phyloP scores from a whole-genome alignment of 2,113 vertebrate species.

The Tenebrosternarchus preto region DNA sequence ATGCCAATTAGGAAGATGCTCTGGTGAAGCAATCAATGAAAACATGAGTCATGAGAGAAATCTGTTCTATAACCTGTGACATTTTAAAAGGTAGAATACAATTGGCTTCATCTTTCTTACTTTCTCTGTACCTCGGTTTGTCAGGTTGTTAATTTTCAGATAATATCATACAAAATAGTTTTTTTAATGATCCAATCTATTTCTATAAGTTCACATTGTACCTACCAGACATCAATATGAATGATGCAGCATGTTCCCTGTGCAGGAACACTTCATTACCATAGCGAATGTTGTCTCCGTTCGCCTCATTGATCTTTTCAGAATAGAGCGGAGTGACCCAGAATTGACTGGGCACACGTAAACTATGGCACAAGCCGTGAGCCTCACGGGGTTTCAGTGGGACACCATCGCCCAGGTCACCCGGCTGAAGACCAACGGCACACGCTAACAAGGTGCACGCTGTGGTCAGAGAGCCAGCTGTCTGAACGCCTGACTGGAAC shows the following conservation, averaged over 20 bases:
- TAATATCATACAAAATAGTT: slow-evolving; percentile 40
- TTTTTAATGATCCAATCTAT: slow-evolving; percentile 24
- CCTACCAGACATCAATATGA: too few species aligned
- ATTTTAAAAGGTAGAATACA: slow-evolving; percentile 19
- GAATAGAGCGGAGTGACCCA: slow-evolving; percentile 4
- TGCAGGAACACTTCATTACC: slow-evolving; percentile 34
- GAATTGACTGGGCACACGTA: neutral
- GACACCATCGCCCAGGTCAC: neutral
- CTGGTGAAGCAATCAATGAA: neutral
- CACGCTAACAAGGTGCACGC: neutral
- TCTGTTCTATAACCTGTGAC: slow-evolving; percentile 7
- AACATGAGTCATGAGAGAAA: neutral
- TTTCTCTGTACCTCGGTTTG: neutral
- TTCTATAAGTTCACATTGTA: slow-evolving; percentile 39
- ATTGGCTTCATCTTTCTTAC: neutral
- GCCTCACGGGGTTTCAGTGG: neutral
- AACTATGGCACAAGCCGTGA: slow-evolving; percentile 17
- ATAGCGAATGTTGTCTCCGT: slow-evolving; percentile 26
- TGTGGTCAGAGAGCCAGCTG: slow-evolving; percentile 19
- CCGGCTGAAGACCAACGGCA: neutral
- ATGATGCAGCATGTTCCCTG: slow-evolving; percentile 32
- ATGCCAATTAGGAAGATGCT: neutral
- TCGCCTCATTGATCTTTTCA: slow-evolving; percentile 11
- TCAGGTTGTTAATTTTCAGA: slow-evolving; percentile 28
- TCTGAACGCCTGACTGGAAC: neutral